phyloP scores from a whole-genome alignment of 2,113 vertebrate genomes.

The Saimiri boliviensis region DNA sequence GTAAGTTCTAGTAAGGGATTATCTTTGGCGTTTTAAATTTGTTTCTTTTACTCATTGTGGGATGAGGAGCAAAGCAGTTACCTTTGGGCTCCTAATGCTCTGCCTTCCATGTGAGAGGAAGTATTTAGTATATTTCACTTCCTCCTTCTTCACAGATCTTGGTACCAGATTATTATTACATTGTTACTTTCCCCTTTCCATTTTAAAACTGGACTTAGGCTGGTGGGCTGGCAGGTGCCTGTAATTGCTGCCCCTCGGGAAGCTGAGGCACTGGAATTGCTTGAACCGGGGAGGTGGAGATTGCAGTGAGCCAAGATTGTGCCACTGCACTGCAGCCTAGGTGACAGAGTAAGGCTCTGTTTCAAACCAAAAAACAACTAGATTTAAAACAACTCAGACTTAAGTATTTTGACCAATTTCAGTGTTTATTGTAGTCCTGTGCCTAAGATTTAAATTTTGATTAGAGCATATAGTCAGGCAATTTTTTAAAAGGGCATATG shows the following conservation, averaged over 20 bases:
- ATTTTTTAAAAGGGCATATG: not conserved
- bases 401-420: constrained; percentile 21
- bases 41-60: not conserved
- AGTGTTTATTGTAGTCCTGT: not conserved
- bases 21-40: not conserved
- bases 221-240: too few species aligned
- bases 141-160: not conserved
- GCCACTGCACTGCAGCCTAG: too few species aligned
- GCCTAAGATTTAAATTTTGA: constrained; percentile 17
- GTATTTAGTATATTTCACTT: not conserved
- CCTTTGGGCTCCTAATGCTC: not conserved
- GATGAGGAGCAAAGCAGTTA: not conserved
- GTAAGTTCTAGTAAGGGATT: not conserved
- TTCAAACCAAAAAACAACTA: too few species aligned
- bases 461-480: not conserved
- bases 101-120: not conserved
- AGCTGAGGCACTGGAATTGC: too few species aligned
- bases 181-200: constrained; percentile 37
- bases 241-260: too few species aligned
- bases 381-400: not conserved
- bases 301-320: too few species aligned
- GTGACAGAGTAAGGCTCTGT: too few species aligned
- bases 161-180: not conserved
- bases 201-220: constrained; percentile 1
- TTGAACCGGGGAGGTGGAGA: too few species aligned